Conservation (phyloP, 2,797 vertebrate genomes). For the Pseudotriccus pelzelni region DNA sequence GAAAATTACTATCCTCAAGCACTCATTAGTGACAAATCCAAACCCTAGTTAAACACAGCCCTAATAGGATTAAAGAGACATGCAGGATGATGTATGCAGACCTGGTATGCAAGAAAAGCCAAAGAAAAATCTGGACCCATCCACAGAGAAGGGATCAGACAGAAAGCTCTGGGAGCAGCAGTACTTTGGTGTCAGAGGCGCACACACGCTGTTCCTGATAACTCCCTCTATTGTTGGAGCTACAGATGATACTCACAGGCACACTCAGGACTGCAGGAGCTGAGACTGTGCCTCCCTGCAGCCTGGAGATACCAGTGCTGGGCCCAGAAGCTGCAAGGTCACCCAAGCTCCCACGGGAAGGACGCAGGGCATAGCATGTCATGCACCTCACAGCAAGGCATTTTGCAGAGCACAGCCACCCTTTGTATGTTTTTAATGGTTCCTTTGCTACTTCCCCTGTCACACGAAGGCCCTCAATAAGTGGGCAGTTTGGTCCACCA, state of each 20-base stretch:
- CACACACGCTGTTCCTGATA: accelerated
- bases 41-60: constrained; percentile 39
- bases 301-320: not conserved
- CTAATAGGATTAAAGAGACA: constrained; percentile 51
- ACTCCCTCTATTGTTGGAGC: not conserved
- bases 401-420: not conserved
- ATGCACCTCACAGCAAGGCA: not conserved
- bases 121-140: not conserved
- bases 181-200: not conserved
- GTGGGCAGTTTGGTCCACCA: not conserved
- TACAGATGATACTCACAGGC: not conserved
- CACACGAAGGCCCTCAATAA: not conserved
- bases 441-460: not conserved
- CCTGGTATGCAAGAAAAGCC: constrained; percentile 18
- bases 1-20: constrained; percentile 54
- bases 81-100: constrained; percentile 37
- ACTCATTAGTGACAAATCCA: constrained; percentile 56
- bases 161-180: not conserved
- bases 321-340: not conserved
- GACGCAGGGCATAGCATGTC: accelerated
- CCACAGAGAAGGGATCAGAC: not conserved
- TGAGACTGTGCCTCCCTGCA: accelerated
- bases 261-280: not conserved
- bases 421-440: not conserved
- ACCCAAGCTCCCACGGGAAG: not conserved